A percentile compares a stretch with the other conserved stretches of the same genome.
Conservation (phyloP, 2,797 vertebrate species). For the Podarcis siculus region DNA sequence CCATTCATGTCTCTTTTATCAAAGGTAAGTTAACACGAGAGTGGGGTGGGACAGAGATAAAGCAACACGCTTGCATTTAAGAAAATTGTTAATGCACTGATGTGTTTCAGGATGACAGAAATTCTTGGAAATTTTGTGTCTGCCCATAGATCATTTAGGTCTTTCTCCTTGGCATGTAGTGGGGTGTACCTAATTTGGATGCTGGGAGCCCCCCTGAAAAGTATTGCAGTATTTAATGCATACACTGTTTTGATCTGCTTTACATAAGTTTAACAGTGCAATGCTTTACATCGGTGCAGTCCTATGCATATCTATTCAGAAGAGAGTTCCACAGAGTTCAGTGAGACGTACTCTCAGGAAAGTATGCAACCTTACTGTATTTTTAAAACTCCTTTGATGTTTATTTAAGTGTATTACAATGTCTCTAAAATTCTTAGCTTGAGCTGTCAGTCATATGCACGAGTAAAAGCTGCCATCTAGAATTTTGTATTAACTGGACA, state of each 20-base stretch:
- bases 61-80: not conserved
- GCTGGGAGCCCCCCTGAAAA: not conserved
- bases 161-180: not conserved
- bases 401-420: not conserved
- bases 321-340: not conserved
- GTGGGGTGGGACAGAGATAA: not conserved
- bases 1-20: not conserved
- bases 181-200: not conserved
- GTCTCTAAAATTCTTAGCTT: not conserved
- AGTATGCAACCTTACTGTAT: not conserved
- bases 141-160: not conserved
- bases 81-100: not conserved
- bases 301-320: not conserved
- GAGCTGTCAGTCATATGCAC: conserved; percentile 3
- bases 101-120: not conserved
- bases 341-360: too few relatives aligned
- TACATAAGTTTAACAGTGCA: not conserved
- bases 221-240: not conserved
- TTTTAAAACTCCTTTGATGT: not conserved
- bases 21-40: not conserved
- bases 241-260: not conserved
- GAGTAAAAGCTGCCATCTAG: conserved; percentile 33
- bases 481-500: conserved; percentile 35
- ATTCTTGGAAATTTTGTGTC: not conserved
- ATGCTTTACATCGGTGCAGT: not conserved